A percentile compares a stretch with the other conserved stretches of the same genome.
phyloP scores from a whole-genome alignment of 2,797 vertebrate genomes.

The Zonotrichia albicollis region DNA sequence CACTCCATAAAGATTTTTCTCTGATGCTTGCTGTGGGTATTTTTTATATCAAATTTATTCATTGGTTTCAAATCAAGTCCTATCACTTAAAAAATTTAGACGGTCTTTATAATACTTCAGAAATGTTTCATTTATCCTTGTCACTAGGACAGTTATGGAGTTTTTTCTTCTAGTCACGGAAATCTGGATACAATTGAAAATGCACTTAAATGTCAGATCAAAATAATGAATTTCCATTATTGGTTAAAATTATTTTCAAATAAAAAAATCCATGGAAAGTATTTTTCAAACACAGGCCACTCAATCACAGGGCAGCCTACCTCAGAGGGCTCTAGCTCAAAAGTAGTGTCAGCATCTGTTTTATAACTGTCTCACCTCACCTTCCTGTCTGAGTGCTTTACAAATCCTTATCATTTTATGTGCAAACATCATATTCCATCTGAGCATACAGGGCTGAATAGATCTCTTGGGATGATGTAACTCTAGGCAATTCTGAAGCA shows the following conservation, averaged over 20 bases:
- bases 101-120: neutral
- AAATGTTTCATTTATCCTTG: slow-evolving; percentile 12
- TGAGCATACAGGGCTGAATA: slow-evolving; percentile 11
- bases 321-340: neutral
- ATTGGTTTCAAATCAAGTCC: neutral
- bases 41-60: neutral
- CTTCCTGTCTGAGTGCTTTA: slow-evolving; percentile 23
- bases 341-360: slow-evolving; percentile 26
- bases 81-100: neutral
- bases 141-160: neutral
- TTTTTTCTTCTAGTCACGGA: neutral
- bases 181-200: slow-evolving; percentile 20
- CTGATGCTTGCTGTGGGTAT: neutral
- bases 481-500: slow-evolving; percentile 37
- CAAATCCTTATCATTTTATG: slow-evolving; percentile 42
- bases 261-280: neutral
- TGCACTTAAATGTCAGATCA: neutral
- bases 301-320: neutral
- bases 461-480: slow-evolving; percentile 51
- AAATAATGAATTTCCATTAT: slow-evolving; percentile 6
- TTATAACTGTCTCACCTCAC: slow-evolving; percentile 40
- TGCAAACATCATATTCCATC: slow-evolving; percentile 47
- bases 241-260: slow-evolving; percentile 26
- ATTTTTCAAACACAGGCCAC: neutral
- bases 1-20: neutral